Evolutionary conservation across 2,888 invertebrate species (phyloP), one percentile per base, ranked within the genome.

Genomic region (Epinotia demarniana): DNA sequence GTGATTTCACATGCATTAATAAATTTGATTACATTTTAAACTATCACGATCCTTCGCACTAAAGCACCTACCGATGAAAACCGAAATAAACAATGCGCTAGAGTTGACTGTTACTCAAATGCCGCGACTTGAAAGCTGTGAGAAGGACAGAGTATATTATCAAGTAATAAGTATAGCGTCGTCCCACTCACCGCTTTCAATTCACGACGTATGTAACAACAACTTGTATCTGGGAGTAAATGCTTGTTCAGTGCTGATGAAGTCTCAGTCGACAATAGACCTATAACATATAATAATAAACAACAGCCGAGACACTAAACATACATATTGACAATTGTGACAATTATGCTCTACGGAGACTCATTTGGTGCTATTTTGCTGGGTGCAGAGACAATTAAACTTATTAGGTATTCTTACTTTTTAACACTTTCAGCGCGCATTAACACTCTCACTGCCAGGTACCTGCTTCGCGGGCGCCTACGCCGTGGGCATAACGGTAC

Each of bases 21-120:
- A 72, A 75, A 75, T 61, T 67, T 72, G 60, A 72, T 61, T 67
- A 75, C 60, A 70, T 64, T 55, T 39, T 64, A 75, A 12, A 27
- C 57, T 75, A 72, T 61, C 62, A 62, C 19, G 71, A 66, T 67
- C 46, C 33, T 58, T 69, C 60, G 75, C 70, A 71, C 70, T 75
- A 75, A n/a, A 75, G 75, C 75, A 75, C 75, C 75, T 75, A 75
- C 70, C 49, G 46, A 57, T 19, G 72, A 33, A 60, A 23, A 58
- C 33, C 46, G 49, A 69, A 58, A 33, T 60, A 58, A 68, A 49
- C 46, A 49, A 64, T n/a, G 23, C 63, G 23, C 46, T 49, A 0
- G 49, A 64, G 64, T 64, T n/a, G 9, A 49, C 5, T 23, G 27
- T n/a, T 64, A n/a, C 16, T 23, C 27, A 64, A 23, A 64, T n/a